Conservation (phyloP, 2,113 vertebrate genomes). For the Brachypteracias leptosomus region DNA sequence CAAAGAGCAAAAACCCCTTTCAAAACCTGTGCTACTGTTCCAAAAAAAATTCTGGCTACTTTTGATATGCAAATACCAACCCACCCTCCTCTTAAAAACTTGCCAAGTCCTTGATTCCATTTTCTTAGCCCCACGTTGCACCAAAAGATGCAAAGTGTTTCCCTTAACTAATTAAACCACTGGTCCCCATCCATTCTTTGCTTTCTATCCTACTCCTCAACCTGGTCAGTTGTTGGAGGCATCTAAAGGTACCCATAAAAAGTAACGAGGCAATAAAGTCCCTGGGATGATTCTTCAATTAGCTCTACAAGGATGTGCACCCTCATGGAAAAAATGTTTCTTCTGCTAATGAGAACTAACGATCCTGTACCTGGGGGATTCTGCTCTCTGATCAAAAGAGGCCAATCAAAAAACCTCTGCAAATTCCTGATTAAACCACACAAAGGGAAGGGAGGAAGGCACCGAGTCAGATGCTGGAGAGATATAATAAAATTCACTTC, state of each 20-base stretch:
- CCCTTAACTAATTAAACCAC: neutral
- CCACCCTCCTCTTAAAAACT: neutral
- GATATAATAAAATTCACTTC: slow-evolving; percentile 27
- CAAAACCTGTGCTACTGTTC: neutral
- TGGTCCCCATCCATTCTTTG: neutral
- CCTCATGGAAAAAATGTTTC: neutral
- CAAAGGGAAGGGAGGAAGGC: neutral
- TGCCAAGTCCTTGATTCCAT: slow-evolving; percentile 33
- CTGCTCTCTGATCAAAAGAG: slow-evolving; percentile 32
- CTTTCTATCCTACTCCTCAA: neutral
- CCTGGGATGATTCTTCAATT: slow-evolving; percentile 13
- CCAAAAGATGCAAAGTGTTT: neutral
- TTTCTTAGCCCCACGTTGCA: neutral
- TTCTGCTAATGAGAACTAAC: slow-evolving; percentile 52
- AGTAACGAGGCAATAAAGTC: neutral
- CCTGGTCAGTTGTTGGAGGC: neutral
- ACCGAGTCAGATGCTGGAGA: slow-evolving; percentile 10
- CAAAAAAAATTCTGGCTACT: slow-evolving; percentile 39
- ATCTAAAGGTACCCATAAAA: neutral
- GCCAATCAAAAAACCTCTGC: slow-evolving; percentile 29
- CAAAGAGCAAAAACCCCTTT: neutral
- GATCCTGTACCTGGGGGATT: slow-evolving; percentile 24
- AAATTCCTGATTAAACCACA: slow-evolving; percentile 32
- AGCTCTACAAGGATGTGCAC: slow-evolving; percentile 1
- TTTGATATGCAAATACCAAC: slow-evolving; percentile 33